Conservation (phyloP, 1,140 invertebrate genomes). For the Cardiocondyla obscurior region DNA sequence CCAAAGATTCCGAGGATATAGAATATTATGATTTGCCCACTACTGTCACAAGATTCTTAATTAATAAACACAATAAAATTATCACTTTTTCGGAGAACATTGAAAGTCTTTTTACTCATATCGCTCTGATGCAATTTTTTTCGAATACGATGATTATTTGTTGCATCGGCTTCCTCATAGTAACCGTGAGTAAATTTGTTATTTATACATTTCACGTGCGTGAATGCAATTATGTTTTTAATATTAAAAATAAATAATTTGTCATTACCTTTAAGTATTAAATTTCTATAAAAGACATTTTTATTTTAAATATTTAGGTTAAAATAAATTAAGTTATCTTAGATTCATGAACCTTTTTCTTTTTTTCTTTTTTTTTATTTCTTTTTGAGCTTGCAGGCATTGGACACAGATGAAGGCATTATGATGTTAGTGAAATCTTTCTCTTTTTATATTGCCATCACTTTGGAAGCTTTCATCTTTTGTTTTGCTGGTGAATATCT, state of each 20-base stretch:
- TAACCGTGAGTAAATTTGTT: conserved; percentile 59
- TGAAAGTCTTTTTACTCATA: conserved; percentile 43
- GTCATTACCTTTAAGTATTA: too few species aligned
- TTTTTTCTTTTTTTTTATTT: neutral
- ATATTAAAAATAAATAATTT: too few species aligned
- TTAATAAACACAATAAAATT: conserved; percentile 47
- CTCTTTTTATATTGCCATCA: conserved; percentile 53
- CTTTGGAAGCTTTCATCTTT: conserved; percentile 58
- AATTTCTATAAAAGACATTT: too few species aligned
- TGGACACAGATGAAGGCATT: conserved; percentile 1
- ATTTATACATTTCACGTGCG: too few species aligned
- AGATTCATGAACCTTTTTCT: too few species aligned
- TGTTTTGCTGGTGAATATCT: conserved; percentile 62
- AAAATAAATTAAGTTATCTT: too few species aligned
- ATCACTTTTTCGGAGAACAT: conserved; percentile 38
- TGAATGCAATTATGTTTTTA: too few species aligned
- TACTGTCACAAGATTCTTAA: neutral
- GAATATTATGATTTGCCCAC: neutral
- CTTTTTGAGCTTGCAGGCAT: conserved; percentile 5
- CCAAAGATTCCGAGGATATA: neutral
- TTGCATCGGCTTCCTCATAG: conserved; percentile 54
- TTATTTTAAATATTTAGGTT: too few species aligned
- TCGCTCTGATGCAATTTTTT: conserved; percentile 58
- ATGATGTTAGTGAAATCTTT: conserved; percentile 16
- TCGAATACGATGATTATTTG: conserved; percentile 60